Evolutionary conservation across 2,888 invertebrate species (phyloP).

Genomic region (Axea sp.): DNA sequence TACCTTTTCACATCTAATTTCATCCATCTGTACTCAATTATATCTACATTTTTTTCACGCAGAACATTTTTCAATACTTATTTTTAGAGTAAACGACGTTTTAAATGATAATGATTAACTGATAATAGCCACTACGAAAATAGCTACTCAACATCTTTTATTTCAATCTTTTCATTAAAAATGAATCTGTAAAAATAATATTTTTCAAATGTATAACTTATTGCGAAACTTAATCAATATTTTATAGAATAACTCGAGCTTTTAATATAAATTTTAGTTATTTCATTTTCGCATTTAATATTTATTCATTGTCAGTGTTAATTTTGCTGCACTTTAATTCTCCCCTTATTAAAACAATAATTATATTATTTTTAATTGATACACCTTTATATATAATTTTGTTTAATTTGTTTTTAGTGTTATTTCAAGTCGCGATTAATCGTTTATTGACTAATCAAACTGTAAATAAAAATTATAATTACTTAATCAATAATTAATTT

Average conservation of each 20-base stretch:
- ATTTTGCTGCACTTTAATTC: not conserved
- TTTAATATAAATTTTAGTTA: too few species aligned
- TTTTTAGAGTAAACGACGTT: too few species aligned
- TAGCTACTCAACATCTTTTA: too few species aligned
- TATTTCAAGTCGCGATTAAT: not conserved
- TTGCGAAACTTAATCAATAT: too few species aligned
- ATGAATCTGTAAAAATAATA: too few species aligned
- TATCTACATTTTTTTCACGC: slow-evolving; percentile 8
- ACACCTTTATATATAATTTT: not conserved
- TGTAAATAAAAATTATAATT: too few species aligned
- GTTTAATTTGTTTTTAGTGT: not conserved
- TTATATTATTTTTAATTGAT: not conserved
- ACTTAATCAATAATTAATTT: too few species aligned
- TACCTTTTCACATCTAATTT: slow-evolving; percentile 5
- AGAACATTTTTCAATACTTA: slow-evolving; percentile 5
- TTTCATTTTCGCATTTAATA: not conserved
- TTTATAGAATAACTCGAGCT: too few species aligned
- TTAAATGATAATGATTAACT: too few species aligned
- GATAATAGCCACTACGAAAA: too few species aligned
- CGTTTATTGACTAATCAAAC: slow-evolving; percentile 1
- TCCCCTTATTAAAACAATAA: not conserved
- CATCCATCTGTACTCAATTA: not conserved
- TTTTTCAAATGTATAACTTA: too few species aligned
- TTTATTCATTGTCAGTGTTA: not conserved
- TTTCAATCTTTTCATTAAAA: too few species aligned